These are phyloP conservation scores for Centropristis striata DNA, from an alignment of 2,113 vertebrate species.

Conservation along the genomic window DNA sequence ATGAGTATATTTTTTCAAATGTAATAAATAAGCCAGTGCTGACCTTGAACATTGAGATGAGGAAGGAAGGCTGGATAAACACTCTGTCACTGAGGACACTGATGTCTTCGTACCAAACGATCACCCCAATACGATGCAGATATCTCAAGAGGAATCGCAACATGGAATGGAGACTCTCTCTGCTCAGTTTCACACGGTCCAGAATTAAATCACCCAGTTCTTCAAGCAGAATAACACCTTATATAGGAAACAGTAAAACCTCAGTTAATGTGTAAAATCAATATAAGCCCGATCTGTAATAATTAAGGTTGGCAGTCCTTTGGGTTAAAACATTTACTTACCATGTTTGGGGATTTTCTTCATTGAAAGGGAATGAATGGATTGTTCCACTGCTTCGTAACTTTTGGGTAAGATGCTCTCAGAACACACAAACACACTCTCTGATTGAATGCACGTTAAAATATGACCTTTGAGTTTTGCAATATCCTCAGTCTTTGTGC, in stretches of 20 bases:
- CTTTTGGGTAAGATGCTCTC: constrained; percentile 44
- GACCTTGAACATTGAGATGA: constrained; percentile 52
- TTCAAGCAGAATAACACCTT: constrained; percentile 34
- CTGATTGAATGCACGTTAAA: constrained; percentile 32
- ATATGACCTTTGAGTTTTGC: constrained; percentile 23
- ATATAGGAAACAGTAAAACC: not conserved
- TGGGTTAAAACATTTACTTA: not conserved
- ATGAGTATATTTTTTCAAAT: not conserved
- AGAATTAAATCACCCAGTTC: constrained; percentile 38
- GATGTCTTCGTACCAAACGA: constrained; percentile 47
- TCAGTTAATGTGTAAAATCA: not conserved
- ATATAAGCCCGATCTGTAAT: not conserved
- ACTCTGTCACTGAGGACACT: constrained; percentile 32
- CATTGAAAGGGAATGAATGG: constrained; percentile 17
- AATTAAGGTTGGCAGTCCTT: not conserved
- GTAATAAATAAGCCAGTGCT: not conserved
- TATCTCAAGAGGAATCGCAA: constrained; percentile 35
- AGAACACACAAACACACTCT: not conserved
- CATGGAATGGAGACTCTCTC: constrained; percentile 28
- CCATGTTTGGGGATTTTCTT: constrained; percentile 39
- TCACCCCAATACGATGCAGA: constrained; percentile 43
- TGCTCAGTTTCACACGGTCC: constrained; percentile 25
- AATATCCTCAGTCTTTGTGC: constrained; percentile 37
- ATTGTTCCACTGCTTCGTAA: constrained; percentile 36
- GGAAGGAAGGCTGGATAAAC: constrained; percentile 46